Evolutionary conservation across 1,140 invertebrate species (phyloP), one percentile per base, ranked within the genome.

Genomic region (Coptotermes formosanus): DNA sequence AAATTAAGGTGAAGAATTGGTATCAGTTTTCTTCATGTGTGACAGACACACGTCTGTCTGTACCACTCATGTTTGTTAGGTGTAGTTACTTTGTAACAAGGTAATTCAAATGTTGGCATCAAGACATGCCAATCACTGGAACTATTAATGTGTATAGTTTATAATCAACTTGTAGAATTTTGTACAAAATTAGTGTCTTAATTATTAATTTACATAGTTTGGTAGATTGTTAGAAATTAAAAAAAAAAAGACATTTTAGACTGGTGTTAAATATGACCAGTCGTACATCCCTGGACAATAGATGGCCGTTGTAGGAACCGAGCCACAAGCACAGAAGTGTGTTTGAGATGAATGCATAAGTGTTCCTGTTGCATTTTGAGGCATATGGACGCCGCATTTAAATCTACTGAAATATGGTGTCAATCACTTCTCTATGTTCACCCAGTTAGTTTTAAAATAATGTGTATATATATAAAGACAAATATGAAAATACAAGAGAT

Each of bases 101-200:
- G 25, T 19, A 64, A 64, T 75, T 75, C 25, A 75, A 75, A 75
- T 75, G 25, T 75, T 75, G 64, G 83, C 25, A 52, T 30, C 83
- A 84, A 52, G 30, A 30, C 30, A 52, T 84, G 21, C 83, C 83
- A 84, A n/a, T 52, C 23, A 84, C 83, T 30, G 83, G 64, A 75
- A 75, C 8, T 75, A 84, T 52, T 52, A 52, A 84, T 84, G 83
- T 84, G 83, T 84, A 84, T 84, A 84, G 83, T 84, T 84, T 84
- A 84, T 84, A 52, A 84, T 84, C 52, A 84, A 84, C 83, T 84
- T 84, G 83, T 84, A 84, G 83, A 84, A 52, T 84, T 84, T 84
- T 84, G 83, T 84, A 84, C 83, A 84, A 84, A 84, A 84, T 8
- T 84, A 84, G 45, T 84, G n/a, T 52, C 45, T 45, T 59, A 52